Base-by-base conservation (phyloP, 2,113 vertebrate species). In the Zootoca vivipara region DNA sequence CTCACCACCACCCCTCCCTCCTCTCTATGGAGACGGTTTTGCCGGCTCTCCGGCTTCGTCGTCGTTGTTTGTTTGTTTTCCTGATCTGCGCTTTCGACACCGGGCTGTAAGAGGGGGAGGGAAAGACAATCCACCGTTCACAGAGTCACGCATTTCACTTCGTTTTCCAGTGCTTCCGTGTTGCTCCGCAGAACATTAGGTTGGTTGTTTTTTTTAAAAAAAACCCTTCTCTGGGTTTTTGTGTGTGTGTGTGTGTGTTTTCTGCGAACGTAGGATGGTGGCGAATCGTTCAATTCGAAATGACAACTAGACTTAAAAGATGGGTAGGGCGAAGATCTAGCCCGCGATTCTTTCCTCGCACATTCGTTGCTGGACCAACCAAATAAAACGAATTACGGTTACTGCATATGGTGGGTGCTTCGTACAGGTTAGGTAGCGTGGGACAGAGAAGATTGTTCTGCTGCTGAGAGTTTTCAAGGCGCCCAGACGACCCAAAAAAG, bases 21-120 rank as follows among this genome's bases (percentile, higher is more conserved):
- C 10, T 83, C 30, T 69, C 85, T 65, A 78, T 86, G 85, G 85
- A 42, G 85, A 78, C 74, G 30, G 73, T 33, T n/a, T 65, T 42
- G 64, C 40, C 74, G 42, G 75, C 15, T 64, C n/a, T 9, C 24
- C n/a, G 15, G 8, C 12, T 35, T 75, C 10, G 7, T 52, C 46
- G 46, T 52, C 46, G 46, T 52, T 0, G 46, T 46, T 10, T 46
- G 46, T 12, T 10, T 7, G 8, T 9, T 74, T 74, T 26, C 26
- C 30, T 7, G 1, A 9, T 73, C 38, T 7, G 85, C 30, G 5
- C 42, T 86, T 90, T 90, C 89, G 79, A 28, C 38, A 30, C 2
- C 3, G 15, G 28, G 13, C 7, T 1, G 12, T 20, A 13, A 18
- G 30, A 15, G 3, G 2, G 38, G 2, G 42, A 10, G 5, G 2